These are phyloP conservation scores for Hiodon tergisus DNA, from an alignment of 2,113 vertebrate genomes.

Conservation along the genomic window DNA sequence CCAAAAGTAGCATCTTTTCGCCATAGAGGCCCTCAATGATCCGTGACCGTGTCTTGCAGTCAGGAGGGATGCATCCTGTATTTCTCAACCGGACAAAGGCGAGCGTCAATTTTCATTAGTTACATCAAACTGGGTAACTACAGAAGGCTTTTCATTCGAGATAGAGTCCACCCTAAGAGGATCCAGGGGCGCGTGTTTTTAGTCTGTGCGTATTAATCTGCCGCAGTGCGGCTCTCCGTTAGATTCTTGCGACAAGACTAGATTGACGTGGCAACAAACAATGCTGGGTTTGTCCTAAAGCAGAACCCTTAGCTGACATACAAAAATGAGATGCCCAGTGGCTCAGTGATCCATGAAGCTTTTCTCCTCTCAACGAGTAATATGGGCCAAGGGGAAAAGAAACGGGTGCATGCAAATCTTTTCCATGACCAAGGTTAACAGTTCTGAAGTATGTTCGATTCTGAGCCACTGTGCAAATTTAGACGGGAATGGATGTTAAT, in stretches of 20 bases:
- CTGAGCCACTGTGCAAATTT: not conserved
- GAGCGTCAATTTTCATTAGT: constrained; percentile 30
- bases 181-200: constrained; percentile 26
- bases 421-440: not conserved
- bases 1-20: too few relatives aligned
- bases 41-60: not conserved
- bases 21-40: not conserved
- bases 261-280: not conserved
- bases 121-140: constrained; percentile 33
- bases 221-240: not conserved
- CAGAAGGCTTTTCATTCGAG: constrained; percentile 19
- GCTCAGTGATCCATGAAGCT: constrained; percentile 10
- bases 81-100: constrained; percentile 17
- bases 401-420: not conserved
- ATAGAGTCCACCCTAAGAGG: constrained; percentile 1
- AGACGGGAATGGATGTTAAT: not conserved
- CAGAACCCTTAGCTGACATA: not conserved
- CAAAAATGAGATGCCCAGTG: not conserved
- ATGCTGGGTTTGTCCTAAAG: constrained; percentile 1
- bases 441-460: not conserved
- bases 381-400: not conserved
- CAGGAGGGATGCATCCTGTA: constrained; percentile 14
- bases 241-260: not conserved
- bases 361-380: not conserved
- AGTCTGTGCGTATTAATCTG: constrained; percentile 39